These are phyloP conservation scores for Gerris lacustris DNA, from an alignment of 2,888 invertebrate genomes.

Conservation along the genomic window DNA sequence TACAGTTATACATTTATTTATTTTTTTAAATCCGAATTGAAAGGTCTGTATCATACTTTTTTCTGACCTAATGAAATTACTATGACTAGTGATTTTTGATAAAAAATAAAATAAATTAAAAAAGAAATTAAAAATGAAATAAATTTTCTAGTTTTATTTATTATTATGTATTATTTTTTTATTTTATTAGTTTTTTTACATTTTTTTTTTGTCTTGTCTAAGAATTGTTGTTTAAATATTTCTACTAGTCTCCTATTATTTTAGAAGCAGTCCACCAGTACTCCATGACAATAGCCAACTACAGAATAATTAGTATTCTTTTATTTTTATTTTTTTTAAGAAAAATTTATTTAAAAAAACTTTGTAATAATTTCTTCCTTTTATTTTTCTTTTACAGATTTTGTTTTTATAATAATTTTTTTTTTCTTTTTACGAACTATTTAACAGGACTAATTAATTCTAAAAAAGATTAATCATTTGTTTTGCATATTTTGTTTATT, in stretches of 20 bases:
- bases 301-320: constrained; percentile 15
- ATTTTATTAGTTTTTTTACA: neutral
- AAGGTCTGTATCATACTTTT: constrained; percentile 22
- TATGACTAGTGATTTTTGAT: constrained; percentile 26
- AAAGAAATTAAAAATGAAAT: neutral
- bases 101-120: no score
- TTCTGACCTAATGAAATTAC: constrained; percentile 25
- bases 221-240: constrained; percentile 19
- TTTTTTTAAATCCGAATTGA: constrained; percentile 25
- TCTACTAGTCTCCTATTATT: constrained; percentile 25
- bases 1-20: constrained; percentile 20
- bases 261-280: constrained; percentile 26
- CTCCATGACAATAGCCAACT: constrained; percentile 21
- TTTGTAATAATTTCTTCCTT: neutral
- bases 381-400: constrained; percentile 13
- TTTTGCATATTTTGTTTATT: neutral
- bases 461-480: neutral
- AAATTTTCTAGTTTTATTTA: neutral
- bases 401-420: constrained; percentile 13
- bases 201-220: constrained; percentile 20
- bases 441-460: constrained; percentile 6
- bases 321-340: constrained; percentile 14
- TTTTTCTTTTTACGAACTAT: constrained; percentile 16
- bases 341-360: constrained; percentile 2
- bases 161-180: neutral